Percentiles rank a stretch among this genome's conserved stretches.
Conservation (phyloP, 2,797 vertebrate genomes). For the Liparis tanakae region DNA sequence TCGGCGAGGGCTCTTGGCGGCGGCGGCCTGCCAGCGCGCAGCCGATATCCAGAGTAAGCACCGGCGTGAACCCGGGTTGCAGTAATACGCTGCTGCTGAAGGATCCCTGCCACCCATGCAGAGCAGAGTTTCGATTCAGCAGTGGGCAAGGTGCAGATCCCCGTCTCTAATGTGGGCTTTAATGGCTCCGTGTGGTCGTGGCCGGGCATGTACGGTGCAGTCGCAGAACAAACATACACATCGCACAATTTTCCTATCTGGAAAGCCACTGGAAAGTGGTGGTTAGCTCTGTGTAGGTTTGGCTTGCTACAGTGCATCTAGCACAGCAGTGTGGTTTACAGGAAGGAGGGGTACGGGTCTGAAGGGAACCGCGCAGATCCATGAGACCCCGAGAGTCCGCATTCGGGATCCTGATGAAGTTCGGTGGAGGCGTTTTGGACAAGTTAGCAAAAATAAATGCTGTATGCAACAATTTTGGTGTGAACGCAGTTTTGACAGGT, state of each 20-base stretch:
- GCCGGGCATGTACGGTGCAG: slow-evolving; percentile 19
- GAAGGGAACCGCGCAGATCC: slow-evolving; percentile 5
- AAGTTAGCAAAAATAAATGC: neutral
- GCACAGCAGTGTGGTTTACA: slow-evolving; percentile 16
- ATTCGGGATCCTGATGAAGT: neutral
- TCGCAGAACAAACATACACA: slow-evolving; percentile 43
- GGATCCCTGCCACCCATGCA: slow-evolving; percentile 65
- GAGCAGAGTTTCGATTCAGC: slow-evolving; percentile 44
- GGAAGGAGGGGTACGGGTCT: neutral
- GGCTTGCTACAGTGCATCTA: neutral
- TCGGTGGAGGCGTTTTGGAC: neutral
- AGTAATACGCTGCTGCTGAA: slow-evolving; percentile 73
- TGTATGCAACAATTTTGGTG: too few species aligned
- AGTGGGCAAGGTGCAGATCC: slow-evolving; percentile 42
- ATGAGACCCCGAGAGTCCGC: neutral
- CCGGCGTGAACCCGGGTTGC: slow-evolving; percentile 45
- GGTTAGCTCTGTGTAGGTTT: neutral
- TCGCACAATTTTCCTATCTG: slow-evolving; percentile 20
- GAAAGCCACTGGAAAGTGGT: neutral
- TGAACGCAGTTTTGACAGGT: neutral
- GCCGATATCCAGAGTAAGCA: slow-evolving; percentile 58
- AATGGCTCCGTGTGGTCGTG: slow-evolving; percentile 42
- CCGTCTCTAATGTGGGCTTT: slow-evolving; percentile 48
- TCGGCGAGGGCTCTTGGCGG: slow-evolving; percentile 47
- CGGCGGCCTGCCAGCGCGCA: slow-evolving; percentile 14